Evolutionary conservation across 2,113 vertebrate genomes (phyloP), one percentile per base, ranked within the genome.

Genomic region (Dermatemys mawii): DNA sequence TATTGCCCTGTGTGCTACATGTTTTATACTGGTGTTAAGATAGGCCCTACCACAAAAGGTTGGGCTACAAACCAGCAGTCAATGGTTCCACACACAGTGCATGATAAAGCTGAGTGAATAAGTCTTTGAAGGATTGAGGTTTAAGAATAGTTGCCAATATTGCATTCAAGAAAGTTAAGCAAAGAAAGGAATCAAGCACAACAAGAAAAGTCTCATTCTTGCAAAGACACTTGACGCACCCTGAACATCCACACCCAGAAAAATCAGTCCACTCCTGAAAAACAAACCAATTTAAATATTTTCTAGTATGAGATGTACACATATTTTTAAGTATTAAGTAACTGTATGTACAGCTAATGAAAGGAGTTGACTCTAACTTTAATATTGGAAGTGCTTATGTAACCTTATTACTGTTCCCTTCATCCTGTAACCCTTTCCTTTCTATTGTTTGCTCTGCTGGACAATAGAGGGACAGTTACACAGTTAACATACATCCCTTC

Each of bases 241-340:
- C 92, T 95, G 86, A 89, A 97, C 90, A 96, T 89, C 93, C 86
- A 93, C 92, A 90, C 96, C 97, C 96, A 29, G 81, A 94, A 87
- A 94, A 94, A 95, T 95, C 89, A 97, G 89, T 87, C 95, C 95
- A 95, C 92, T 91, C 96, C 95, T 94, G 94, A 94, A 96, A 94
- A 94, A 87, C 86, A 97, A 93, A 90, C 89, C 88, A 78, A 76
- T 83, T 93, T 78, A 94, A 96, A 87, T 95, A 94, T 79, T 73
- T 91, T 83, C 76, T 38, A 88, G n/a, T 85, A 41, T 73, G 73
- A 89, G 76, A 95, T 93, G 91, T 90, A 94, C 96, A 97, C 96
- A 95, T 96, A 96, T 97, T 96, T 96, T 90, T 82, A 81, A 93
- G 84, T 91, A 91, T 93, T 92, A 91, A 91, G 86, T 90, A 94